Conservation (phyloP, 2,888 invertebrate species). For the Eupithecia dodoneata region DNA sequence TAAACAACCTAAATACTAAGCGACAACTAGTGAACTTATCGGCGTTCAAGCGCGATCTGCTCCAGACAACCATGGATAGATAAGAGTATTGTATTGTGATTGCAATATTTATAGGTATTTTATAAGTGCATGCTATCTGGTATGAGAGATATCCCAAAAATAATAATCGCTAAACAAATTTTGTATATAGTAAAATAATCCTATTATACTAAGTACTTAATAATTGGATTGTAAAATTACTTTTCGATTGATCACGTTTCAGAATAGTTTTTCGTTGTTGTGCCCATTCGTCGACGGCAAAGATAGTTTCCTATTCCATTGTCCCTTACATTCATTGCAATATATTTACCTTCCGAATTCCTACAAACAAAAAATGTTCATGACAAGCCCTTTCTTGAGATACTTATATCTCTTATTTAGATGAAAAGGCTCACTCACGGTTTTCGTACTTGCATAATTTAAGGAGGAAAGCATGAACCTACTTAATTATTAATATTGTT, state of each 20-base stretch:
- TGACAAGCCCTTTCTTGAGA: constrained; percentile 2
- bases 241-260: neutral
- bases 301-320: neutral
- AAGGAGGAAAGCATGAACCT: constrained; percentile 11
- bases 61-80: too few relatives aligned
- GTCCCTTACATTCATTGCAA: neutral
- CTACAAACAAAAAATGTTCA: neutral
- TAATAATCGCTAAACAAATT: neutral
- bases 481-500: constrained; percentile 13
- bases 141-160: neutral
- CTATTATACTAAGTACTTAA: neutral
- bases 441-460: constrained; percentile 3
- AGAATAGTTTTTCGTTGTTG: neutral
- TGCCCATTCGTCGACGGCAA: neutral
- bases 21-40: too few relatives aligned
- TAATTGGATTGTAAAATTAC: neutral
- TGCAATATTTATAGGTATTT: too few relatives aligned
- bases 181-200: neutral
- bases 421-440: constrained; percentile 6
- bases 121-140: neutral
- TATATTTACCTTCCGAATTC: neutral
- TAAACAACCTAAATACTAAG: too few relatives aligned
- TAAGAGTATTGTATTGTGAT: too few relatives aligned
- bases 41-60: too few relatives aligned
- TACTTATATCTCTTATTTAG: constrained; percentile 6